Evolutionary conservation across 2,797 vertebrate species (phyloP), one percentile per base, ranked within the genome.

Genomic region (Aldrovandia affinis): DNA sequence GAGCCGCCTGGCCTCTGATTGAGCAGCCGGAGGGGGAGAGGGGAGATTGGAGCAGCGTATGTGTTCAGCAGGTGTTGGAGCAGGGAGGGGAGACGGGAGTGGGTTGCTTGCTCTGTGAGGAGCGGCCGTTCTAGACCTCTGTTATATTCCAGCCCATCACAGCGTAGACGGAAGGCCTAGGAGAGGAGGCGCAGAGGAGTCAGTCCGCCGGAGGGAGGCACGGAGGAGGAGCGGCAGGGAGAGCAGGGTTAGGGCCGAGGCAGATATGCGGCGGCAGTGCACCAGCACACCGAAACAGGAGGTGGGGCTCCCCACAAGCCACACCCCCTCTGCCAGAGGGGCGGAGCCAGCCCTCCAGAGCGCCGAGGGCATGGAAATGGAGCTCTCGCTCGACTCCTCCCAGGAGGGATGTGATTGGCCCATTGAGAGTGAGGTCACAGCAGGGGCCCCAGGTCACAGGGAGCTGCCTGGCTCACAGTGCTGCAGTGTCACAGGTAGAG

Each of bases 81-180:
- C n/a, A n/a, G n/a, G n/a, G n/a, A n/a, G n/a, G n/a, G n/a, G n/a
- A n/a, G n/a, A n/a, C n/a, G n/a, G n/a, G n/a, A n/a, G n/a, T n/a
- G n/a, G n/a, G n/a, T n/a, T n/a, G n/a, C n/a, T n/a, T n/a, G n/a
- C n/a, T 52, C 50, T 12, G 50, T 52, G 50, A 4, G 50, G 12
- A 52, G 50, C 12, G 50, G 50, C 50, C 50, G 50, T 4, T 52
- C 50, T 52, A 12, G 50, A 52, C 4, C 12, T 52, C 4, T 52
- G 50, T 52, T 85, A 68, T 55, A 87, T 94, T 93, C 65, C 57
- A 84, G 93, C 77, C 12, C 36, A 59, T 47, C 78, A 65, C 78
- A 92, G 88, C 86, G 52, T 84, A 92, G 88, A 86, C 86, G 75
- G 86, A 75, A 91, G 81, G 70, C 83, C 84, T 88, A 92, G 85